A percentile compares a stretch with the other conserved stretches of the same genome.
These are phyloP conservation scores for Neosalanx taihuensis DNA, from an alignment of 2,797 vertebrate species.

Conservation along the genomic window DNA sequence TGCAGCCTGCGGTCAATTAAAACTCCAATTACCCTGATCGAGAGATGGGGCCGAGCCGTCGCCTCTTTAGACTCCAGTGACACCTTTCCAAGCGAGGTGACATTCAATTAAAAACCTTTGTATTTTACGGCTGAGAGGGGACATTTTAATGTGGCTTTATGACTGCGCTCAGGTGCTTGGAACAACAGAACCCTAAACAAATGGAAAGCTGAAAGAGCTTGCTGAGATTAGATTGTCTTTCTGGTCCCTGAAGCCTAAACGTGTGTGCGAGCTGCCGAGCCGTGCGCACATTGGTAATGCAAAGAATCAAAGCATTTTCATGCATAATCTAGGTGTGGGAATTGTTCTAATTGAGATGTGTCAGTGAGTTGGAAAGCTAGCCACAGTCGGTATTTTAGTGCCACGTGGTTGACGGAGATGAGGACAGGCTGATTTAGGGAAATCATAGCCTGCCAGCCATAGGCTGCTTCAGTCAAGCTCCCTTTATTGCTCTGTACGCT, in stretches of 20 bases:
- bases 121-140: slow-evolving; percentile 29
- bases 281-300: slow-evolving; percentile 29
- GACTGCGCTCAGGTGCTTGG: neutral
- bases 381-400: slow-evolving; percentile 41
- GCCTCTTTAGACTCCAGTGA: slow-evolving; percentile 36
- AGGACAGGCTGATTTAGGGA: slow-evolving; percentile 25
- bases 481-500: slow-evolving; percentile 36
- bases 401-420: slow-evolving; percentile 32
- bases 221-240: slow-evolving; percentile 30
- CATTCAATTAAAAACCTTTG: slow-evolving; percentile 51
- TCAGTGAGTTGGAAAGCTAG: slow-evolving; percentile 29
- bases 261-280: slow-evolving; percentile 28
- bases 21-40: slow-evolving; percentile 45
- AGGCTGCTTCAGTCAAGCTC: slow-evolving; percentile 18
- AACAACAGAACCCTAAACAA: slow-evolving; percentile 36
- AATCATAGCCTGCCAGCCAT: slow-evolving; percentile 16
- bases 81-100: slow-evolving; percentile 37
- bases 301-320: slow-evolving; percentile 37
- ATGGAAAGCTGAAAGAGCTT: slow-evolving; percentile 30
- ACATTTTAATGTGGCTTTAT: slow-evolving; percentile 37
- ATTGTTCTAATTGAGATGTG: slow-evolving; percentile 50
- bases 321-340: slow-evolving; percentile 36
- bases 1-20: slow-evolving; percentile 31
- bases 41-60: slow-evolving; percentile 20
- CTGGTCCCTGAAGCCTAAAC: slow-evolving; percentile 41